Evolutionary conservation across 1,140 invertebrate species (phyloP), one percentile per base, ranked within the genome.

Genomic region (Cyrtorhinus lividipennis): DNA sequence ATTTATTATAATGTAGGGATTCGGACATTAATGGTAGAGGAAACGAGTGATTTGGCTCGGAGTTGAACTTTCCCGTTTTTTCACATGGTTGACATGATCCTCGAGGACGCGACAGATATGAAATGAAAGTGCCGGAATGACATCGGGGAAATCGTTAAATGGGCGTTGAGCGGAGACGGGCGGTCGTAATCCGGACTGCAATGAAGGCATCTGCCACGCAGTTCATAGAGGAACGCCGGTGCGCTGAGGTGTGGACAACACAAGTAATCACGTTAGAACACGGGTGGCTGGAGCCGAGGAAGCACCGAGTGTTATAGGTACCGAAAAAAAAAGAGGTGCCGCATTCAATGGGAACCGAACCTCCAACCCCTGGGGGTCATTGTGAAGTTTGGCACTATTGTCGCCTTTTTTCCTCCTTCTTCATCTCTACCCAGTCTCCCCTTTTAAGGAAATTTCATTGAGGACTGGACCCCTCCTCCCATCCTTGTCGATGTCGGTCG

Each of bases 371-470:
- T 10, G 20, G 48, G 48, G 48, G 48, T 53, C 48, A 53, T 53
- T 53, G 48, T 53, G 12, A 20, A 53, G 10, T n/a, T 53, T 20
- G 48, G 48, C 8, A 53, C 48, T 22, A 53, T 53, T 53, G 48
- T 53, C 20, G 48, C 48, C 48, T 20, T 53, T 53, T n/a, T n/a
- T n/a, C n/a, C n/a, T 53, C 48, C 48, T 53, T 53, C 48, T 53
- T 53, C 48, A 53, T 53, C 48, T 44, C 38, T 53, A 53, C 20
- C 48, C 48, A 5, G 48, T 53, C 48, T 53, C 48, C 48, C 48
- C 48, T 53, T 53, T 53, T 53, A 53, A 53, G 48, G 48, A 53
- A 53, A 53, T 53, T 53, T 53, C 48, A 53, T 53, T 53, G 48
- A 53, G 20, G 48, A 53, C 48, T 53, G 48, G 48, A 53, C 48